Evolutionary conservation across 2,888 invertebrate species (phyloP).

Genomic region (Nesidiocoris tenuis): DNA sequence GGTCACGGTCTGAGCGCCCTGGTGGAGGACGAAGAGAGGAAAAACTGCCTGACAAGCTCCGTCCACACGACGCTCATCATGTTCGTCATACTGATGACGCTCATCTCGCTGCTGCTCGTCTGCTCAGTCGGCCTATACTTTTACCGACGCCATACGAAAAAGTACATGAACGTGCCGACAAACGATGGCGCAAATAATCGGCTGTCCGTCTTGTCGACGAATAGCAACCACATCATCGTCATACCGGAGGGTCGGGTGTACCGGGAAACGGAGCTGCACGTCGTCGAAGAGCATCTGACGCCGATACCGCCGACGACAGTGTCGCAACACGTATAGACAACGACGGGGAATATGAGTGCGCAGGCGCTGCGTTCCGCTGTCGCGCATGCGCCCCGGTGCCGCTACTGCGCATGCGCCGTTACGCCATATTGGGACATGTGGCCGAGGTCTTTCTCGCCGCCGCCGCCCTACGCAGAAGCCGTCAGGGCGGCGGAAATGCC

Average conservation of each 20-base stretch:
- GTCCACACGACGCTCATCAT: slow-evolving; percentile 45
- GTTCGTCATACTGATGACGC: slow-evolving; percentile 30
- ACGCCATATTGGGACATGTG: neutral
- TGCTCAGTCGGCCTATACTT: slow-evolving; percentile 44
- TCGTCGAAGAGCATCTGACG: slow-evolving; percentile 80
- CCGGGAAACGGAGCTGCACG: slow-evolving; percentile 81
- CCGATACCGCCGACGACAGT: slow-evolving; percentile 54
- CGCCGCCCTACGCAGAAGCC: slow-evolving; percentile 15
- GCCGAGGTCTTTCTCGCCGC: slow-evolving; percentile 1
- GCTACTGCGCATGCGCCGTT: neutral
- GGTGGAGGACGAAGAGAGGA: slow-evolving; percentile 38
- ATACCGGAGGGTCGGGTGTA: slow-evolving; percentile 80
- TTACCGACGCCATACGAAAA: slow-evolving; percentile 44
- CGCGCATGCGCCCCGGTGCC: neutral
- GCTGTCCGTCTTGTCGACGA: slow-evolving; percentile 42
- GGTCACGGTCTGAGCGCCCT: neutral
- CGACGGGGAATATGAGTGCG: slow-evolving; percentile 21
- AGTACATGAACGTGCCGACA: slow-evolving; percentile 50
- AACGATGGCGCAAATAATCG: slow-evolving; percentile 43
- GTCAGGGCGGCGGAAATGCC: neutral
- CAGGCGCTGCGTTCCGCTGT: neutral
- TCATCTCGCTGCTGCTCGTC: slow-evolving; percentile 38
- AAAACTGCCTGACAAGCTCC: slow-evolving; percentile 41
- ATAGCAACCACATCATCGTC: slow-evolving; percentile 58
- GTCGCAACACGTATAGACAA: slow-evolving; percentile 37